These are phyloP conservation scores for Hippocampus abdominalis DNA, from an alignment of 2,113 vertebrate genomes.

Conservation along the genomic window DNA sequence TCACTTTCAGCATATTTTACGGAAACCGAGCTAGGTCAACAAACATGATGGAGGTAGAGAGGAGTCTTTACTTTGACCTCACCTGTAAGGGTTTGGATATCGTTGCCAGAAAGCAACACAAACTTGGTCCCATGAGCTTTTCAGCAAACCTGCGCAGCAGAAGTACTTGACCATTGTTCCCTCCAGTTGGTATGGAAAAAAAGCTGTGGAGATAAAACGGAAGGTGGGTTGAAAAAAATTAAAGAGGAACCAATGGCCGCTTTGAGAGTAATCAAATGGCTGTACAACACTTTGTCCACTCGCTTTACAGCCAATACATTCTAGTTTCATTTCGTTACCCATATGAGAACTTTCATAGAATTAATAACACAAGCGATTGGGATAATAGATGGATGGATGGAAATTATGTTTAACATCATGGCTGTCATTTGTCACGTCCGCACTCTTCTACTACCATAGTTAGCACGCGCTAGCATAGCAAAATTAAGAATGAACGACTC, in stretches of 20 bases:
- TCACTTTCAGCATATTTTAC: neutral
- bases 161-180: slow-evolving; percentile 92
- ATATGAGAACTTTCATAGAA: neutral
- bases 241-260: neutral
- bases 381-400: too few species aligned
- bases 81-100: slow-evolving; percentile 97
- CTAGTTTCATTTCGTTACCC: neutral
- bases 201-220: slow-evolving; percentile 25
- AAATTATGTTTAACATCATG: neutral
- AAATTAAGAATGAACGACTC: slow-evolving; percentile 35
- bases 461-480: slow-evolving; percentile 46
- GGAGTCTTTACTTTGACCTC: slow-evolving; percentile 29
- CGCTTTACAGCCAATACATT: neutral
- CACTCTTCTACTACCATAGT: slow-evolving; percentile 23
- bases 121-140: slow-evolving; percentile 96
- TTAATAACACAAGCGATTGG: neutral
- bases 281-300: neutral
- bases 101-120: slow-evolving; percentile 90
- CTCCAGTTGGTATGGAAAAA: slow-evolving; percentile 19
- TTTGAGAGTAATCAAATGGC: neutral
- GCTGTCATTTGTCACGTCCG: slow-evolving; percentile 45
- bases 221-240: slow-evolving; percentile 1
- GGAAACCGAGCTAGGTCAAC: neutral
- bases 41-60: neutral
- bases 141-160: slow-evolving; percentile 81